Conservation (phyloP, 2,888 invertebrate genomes). For the Lathronympha strigana region DNA sequence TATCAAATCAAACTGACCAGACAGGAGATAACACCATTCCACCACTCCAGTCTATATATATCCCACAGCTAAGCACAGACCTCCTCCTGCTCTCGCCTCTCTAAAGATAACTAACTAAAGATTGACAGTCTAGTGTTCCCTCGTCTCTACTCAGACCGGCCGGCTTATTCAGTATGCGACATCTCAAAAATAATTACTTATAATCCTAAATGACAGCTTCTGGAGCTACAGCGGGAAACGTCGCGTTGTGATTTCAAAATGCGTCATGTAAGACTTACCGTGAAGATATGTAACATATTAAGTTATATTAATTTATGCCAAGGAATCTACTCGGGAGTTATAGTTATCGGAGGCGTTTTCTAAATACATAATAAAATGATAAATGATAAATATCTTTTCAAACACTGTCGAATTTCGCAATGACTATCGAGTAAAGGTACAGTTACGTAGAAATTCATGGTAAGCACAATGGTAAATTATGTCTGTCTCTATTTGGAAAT, state of each 20-base stretch:
- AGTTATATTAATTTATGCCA: background rate
- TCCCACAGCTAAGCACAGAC: no score
- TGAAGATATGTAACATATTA: background rate
- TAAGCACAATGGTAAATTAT: no score
- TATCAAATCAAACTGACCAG: no score
- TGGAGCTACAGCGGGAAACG: conserved; percentile 24
- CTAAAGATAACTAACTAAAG: no score
- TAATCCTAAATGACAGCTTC: conserved; percentile 42
- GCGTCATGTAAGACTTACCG: conserved; percentile 9
- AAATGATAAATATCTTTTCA: background rate
- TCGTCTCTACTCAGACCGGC: background rate
- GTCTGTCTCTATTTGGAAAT: no score
- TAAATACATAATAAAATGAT: no score
- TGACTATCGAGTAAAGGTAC: no score
- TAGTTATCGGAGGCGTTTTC: background rate
- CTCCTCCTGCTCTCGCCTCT: no score
- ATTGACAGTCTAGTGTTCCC: background rate
- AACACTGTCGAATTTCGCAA: no score
- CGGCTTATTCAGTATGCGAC: conserved; percentile 30
- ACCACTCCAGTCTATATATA: no score
- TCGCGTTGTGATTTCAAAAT: conserved; percentile 16
- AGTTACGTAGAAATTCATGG: no score
- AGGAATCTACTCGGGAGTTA: background rate
- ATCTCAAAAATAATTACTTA: conserved; percentile 34
- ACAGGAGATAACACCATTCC: no score